phyloP scores from a whole-genome alignment of 2,888 invertebrate species.

The Alviniconcha strummeri region DNA sequence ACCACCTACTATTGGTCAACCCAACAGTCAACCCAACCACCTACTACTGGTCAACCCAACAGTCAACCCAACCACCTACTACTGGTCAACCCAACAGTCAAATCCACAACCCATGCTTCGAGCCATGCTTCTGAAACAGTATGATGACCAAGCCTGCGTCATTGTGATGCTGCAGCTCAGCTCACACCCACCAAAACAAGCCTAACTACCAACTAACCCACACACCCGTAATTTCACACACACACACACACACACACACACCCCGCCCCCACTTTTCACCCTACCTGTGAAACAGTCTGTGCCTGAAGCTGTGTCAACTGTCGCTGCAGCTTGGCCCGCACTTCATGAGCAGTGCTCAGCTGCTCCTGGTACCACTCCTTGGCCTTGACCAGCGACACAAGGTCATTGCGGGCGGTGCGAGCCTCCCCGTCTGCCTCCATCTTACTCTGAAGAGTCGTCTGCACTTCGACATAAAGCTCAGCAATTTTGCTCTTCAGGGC shows the following conservation, averaged over 20 bases:
- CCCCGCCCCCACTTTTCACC: not conserved
- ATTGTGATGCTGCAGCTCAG: too few relatives aligned
- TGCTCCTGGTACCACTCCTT: constrained; percentile 75
- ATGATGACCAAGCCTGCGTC: too few relatives aligned
- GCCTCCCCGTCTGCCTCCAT: constrained; percentile 72
- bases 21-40: too few relatives aligned
- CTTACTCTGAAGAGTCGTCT: constrained; percentile 71
- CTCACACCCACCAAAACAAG: too few relatives aligned
- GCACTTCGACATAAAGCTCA: constrained; percentile 74
- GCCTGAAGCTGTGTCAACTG: constrained; percentile 71
- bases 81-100: too few relatives aligned
- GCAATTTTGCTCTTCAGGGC: constrained; percentile 74
- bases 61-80: too few relatives aligned
- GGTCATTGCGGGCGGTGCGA: constrained; percentile 69
- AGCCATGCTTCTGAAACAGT: too few relatives aligned
- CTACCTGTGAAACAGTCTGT: constrained; percentile 48
- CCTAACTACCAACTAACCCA: too few relatives aligned
- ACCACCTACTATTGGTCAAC: too few relatives aligned
- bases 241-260: not conserved
- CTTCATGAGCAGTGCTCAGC: constrained; percentile 72
- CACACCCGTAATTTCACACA: too few relatives aligned
- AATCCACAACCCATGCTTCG: too few relatives aligned
- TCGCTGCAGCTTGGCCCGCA: constrained; percentile 71
- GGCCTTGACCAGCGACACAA: constrained; percentile 70
- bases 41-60: too few relatives aligned